phyloP scores from a whole-genome alignment of 2,113 vertebrate species.

The Pterocles burchelli region DNA sequence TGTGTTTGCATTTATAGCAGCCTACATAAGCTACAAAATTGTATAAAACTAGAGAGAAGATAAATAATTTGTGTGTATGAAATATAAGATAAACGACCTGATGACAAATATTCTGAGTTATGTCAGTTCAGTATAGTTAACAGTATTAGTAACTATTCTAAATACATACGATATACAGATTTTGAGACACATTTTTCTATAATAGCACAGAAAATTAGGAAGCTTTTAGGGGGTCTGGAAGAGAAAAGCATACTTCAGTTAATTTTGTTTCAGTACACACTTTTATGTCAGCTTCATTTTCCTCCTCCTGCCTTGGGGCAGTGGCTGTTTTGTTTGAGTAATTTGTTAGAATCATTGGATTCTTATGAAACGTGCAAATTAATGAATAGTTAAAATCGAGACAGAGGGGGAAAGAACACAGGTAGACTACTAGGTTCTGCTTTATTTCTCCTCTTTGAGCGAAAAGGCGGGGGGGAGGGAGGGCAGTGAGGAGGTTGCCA shows the following conservation, averaged over 20 bases:
- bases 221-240: background rate
- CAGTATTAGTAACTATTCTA: background rate
- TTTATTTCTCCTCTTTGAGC: background rate
- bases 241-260: background rate
- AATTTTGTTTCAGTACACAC: background rate
- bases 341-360: background rate
- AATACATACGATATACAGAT: background rate
- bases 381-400: background rate
- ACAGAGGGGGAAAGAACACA: background rate
- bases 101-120: background rate
- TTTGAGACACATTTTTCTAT: background rate
- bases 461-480: background rate
- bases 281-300: background rate
- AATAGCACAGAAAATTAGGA: background rate
- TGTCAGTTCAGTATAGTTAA: background rate
- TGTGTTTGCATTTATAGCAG: background rate
- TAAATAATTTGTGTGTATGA: background rate
- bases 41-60: background rate
- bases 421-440: background rate
- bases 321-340: background rate
- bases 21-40: background rate
- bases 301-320: background rate
- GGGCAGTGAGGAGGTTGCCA: background rate
- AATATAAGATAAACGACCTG: background rate
- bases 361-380: background rate